Evolutionary conservation across 2,113 vertebrate species (phyloP).

Genomic region (Galbula dea): DNA sequence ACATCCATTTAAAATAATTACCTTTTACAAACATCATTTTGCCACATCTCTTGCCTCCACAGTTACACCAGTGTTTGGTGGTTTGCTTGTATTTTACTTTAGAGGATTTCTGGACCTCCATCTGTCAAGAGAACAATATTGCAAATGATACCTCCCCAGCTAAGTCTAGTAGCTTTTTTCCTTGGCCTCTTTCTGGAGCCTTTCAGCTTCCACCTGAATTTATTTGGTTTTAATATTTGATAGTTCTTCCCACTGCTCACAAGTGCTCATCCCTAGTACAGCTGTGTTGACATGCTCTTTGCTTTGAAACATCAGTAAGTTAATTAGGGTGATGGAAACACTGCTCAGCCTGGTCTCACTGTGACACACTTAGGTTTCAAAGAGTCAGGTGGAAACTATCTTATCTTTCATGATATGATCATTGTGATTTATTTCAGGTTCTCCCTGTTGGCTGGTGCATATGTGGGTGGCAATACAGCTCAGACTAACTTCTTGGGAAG

Average conservation of each 20-base stretch:
- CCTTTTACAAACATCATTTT: constrained; percentile 61
- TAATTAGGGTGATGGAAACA: constrained; percentile 58
- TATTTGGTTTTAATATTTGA: constrained; percentile 63
- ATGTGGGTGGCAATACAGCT: not conserved
- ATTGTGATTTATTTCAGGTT: not conserved
- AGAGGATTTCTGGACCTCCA: constrained; percentile 56
- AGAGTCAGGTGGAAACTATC: constrained; percentile 5
- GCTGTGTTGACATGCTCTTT: constrained; percentile 57
- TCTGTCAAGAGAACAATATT: constrained; percentile 55
- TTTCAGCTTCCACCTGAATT: constrained; percentile 32
- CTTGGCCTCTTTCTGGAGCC: constrained; percentile 49
- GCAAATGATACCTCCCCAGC: constrained; percentile 53
- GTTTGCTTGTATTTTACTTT: constrained; percentile 65
- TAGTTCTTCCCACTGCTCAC: constrained; percentile 49
- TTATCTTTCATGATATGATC: not conserved
- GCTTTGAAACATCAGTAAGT: constrained; percentile 69
- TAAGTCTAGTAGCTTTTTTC: constrained; percentile 53
- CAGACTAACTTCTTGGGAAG: not conserved
- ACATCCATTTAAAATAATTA: constrained; percentile 57
- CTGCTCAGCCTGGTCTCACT: not conserved
- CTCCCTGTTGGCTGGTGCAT: not conserved
- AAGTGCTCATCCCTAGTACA: constrained; percentile 31
- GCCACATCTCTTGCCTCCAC: constrained; percentile 37
- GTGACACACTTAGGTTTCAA: not conserved
- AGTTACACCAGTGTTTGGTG: constrained; percentile 57